A percentile compares a stretch with the other conserved stretches of the same genome.
Evolutionary conservation across 2,888 invertebrate species (phyloP).

Genomic region (Dilophus febrilis): DNA sequence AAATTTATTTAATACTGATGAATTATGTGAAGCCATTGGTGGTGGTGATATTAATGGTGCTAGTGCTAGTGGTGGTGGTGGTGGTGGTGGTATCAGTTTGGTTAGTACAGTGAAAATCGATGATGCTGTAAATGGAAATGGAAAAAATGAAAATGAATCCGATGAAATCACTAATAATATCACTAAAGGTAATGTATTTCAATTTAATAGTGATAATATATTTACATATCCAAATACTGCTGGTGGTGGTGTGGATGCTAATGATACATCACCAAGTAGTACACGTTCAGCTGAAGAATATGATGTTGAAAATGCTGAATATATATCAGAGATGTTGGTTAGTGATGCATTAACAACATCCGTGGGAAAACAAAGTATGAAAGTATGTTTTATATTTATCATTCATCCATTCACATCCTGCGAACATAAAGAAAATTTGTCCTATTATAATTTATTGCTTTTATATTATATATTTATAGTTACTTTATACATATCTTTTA

Average conservation of each 20-base stretch:
- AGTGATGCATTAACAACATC: slow-evolving; percentile 45
- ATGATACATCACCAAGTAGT: too few relatives aligned
- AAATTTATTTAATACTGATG: slow-evolving; percentile 29
- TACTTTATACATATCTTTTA: slow-evolving; percentile 51
- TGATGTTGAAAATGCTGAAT: slow-evolving; percentile 32
- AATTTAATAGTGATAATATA: too few relatives aligned
- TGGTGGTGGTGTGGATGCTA: too few relatives aligned
- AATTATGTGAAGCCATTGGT: slow-evolving; percentile 28
- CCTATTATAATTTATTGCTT: too few relatives aligned
- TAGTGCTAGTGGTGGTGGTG: too few relatives aligned
- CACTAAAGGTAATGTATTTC: too few relatives aligned
- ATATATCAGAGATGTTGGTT: slow-evolving; percentile 37
- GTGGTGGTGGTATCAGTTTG: slow-evolving; percentile 20
- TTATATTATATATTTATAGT: slow-evolving; percentile 33
- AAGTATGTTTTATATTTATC: slow-evolving; percentile 19
- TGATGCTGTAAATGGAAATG: slow-evolving; percentile 10
- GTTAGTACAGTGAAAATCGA: slow-evolving; percentile 26
- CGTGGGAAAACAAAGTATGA: slow-evolving; percentile 38
- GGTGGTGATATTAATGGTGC: slow-evolving; percentile 9
- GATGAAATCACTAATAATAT: too few relatives aligned
- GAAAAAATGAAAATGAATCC: too few relatives aligned
- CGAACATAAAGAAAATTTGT: too few relatives aligned
- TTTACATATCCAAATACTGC: too few relatives aligned
- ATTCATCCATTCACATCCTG: too few relatives aligned
- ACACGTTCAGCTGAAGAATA: slow-evolving; percentile 19